Conservation (phyloP, 2,888 invertebrate species). For the Standfussiana lucernea region DNA sequence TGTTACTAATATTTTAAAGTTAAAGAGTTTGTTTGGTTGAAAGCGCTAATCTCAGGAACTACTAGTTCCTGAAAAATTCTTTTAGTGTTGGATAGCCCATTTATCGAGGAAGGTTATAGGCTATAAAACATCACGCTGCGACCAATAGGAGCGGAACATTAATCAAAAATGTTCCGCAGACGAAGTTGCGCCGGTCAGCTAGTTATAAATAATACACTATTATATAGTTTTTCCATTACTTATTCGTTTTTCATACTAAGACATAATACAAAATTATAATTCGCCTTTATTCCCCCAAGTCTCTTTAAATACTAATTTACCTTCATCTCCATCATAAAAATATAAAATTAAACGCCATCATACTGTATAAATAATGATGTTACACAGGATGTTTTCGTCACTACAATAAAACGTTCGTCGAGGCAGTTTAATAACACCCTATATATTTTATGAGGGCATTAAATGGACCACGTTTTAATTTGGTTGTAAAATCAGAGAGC, state of each 20-base stretch:
- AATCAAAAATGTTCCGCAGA: too few relatives aligned
- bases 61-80: too few relatives aligned
- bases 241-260: too few relatives aligned
- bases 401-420: conserved; percentile 71
- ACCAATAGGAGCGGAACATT: too few relatives aligned
- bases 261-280: neutral
- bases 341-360: conserved; percentile 44
- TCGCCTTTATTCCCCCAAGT: neutral
- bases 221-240: neutral
- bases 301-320: neutral
- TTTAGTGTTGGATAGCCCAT: too few relatives aligned
- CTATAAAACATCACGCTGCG: too few relatives aligned
- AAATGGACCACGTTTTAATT: conserved; percentile 77
- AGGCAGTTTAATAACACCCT: conserved; percentile 75
- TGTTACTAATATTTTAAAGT: too few relatives aligned
- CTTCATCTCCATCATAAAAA: conserved; percentile 11
- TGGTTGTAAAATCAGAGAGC: conserved; percentile 75
- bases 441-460: conserved; percentile 79
- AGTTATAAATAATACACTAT: too few relatives aligned
- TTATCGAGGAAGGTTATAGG: too few relatives aligned
- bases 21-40: too few relatives aligned
- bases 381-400: conserved; percentile 63
- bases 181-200: too few relatives aligned
- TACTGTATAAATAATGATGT: conserved; percentile 61
- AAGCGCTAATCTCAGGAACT: too few relatives aligned